Evolutionary conservation across 2,888 invertebrate species (phyloP), one percentile per base, ranked within the genome.

Genomic region (Agonopterix alstromeriana): DNA sequence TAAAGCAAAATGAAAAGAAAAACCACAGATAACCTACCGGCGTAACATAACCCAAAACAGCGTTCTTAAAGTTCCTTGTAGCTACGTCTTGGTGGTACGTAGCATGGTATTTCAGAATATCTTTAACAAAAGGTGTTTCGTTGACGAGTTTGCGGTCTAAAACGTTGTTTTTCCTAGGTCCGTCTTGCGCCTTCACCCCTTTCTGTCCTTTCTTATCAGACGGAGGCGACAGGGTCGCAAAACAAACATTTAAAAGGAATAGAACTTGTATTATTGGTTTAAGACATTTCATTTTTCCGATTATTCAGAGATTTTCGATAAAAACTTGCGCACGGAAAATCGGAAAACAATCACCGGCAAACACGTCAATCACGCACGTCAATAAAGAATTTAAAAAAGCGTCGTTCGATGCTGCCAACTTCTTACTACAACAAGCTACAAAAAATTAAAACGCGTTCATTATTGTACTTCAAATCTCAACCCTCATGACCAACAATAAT

Each of bases 1-100:
- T 14, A 17, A 27, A 27, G 27, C 7, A 2, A 3, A 27, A 27
- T 27, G 27, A 27, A 27, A 14, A 14, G 2, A 14, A 14, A 27
- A 27, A 27, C 27, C 3, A 27, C 0, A 0, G 27, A 7, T 5
- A 27, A 48, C 42, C 7, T 68, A 84, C 97, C 51, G 98, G 97
- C 43, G 98, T 98, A 43, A 98, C 95, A 79, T 96, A 98, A 50
- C 96, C 98, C 53, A 98, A 83, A 10, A 95, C 93, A n/a, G 93
- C 89, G 44, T 94, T 94, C 53, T 92, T 88, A 65, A 95, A 95
- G 60, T 91, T 91, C 50, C 92, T 90, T 1, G 85, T 68, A 10
- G 90, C 81, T 3, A 94, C 93, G 47, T 95, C 92, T 63, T 93
- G 92, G 67, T 92, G 93, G 76, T 94, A 97, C 0, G 93, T 91